Evolutionary conservation across 2,113 vertebrate genomes (phyloP).

Genomic region (Nothocercus julius): DNA sequence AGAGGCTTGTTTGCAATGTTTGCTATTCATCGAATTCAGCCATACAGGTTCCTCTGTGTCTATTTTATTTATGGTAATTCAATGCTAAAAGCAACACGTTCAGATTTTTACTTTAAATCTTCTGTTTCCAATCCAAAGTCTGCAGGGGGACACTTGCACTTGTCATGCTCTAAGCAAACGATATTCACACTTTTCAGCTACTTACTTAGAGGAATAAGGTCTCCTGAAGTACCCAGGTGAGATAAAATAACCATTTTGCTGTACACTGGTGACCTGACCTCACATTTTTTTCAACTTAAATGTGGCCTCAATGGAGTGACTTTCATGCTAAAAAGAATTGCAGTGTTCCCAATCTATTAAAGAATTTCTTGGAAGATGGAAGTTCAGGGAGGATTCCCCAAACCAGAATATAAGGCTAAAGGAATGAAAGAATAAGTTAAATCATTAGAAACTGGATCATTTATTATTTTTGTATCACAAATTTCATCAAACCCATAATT

Average conservation of each 20-base stretch:
- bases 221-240: background rate
- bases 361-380: background rate
- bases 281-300: constrained; percentile 7
- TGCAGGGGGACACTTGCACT: background rate
- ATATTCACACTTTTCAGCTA: background rate
- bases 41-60: background rate
- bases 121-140: background rate
- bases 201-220: background rate
- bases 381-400: constrained; percentile 10
- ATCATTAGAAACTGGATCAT: background rate
- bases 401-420: background rate
- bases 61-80: background rate
- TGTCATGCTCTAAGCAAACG: background rate
- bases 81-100: background rate
- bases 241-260: background rate
- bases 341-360: background rate
- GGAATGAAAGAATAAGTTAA: constrained; percentile 34
- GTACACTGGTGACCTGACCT: background rate
- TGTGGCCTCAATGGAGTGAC: background rate
- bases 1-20: background rate
- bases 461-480: background rate
- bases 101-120: background rate
- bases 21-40: background rate
- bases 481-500: constrained; percentile 36
- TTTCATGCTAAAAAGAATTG: constrained; percentile 31